These are phyloP conservation scores for Tachycineta bicolor DNA, from an alignment of 2,113 vertebrate genomes.

Conservation along the genomic window DNA sequence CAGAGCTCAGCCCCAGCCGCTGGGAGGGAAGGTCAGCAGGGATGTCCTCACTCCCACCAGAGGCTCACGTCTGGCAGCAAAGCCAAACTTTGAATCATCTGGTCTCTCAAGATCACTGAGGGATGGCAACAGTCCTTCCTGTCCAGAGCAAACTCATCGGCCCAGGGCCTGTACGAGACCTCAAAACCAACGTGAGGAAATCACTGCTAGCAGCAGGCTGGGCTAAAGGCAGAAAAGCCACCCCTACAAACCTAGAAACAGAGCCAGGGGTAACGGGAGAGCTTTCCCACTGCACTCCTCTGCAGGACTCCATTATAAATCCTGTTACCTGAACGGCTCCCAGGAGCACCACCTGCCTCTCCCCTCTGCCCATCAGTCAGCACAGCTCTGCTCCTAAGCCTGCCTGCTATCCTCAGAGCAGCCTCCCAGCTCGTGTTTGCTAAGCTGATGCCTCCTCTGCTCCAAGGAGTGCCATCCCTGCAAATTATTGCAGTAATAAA, in stretches of 20 bases:
- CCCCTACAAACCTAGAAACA: not conserved
- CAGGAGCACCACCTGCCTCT: not conserved
- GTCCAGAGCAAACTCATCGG: not conserved
- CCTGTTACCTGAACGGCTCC: slow-evolving; percentile 46
- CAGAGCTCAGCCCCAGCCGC: not conserved
- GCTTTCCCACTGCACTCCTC: not conserved
- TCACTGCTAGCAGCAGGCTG: not conserved
- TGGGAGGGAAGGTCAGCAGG: rapidly evolving
- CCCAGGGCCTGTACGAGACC: rapidly evolving
- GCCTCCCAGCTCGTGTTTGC: slow-evolving; percentile 46
- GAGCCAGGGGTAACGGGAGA: not conserved
- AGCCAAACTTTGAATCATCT: not conserved
- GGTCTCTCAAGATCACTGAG: not conserved
- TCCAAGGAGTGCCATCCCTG: slow-evolving; percentile 56
- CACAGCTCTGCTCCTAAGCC: slow-evolving; percentile 25
- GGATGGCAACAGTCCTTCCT: not conserved
- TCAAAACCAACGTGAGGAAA: not conserved
- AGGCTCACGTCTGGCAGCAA: not conserved
- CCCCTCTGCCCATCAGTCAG: slow-evolving; percentile 17
- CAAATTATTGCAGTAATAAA: slow-evolving; percentile 61
- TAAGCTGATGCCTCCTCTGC: slow-evolving; percentile 54
- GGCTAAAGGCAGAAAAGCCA: not conserved
- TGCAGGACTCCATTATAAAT: not conserved
- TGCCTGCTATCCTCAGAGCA: slow-evolving; percentile 36
- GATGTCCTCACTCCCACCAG: not conserved